Conservation (phyloP, 2,797 vertebrate genomes). For the Heterohyrax brucei region DNA sequence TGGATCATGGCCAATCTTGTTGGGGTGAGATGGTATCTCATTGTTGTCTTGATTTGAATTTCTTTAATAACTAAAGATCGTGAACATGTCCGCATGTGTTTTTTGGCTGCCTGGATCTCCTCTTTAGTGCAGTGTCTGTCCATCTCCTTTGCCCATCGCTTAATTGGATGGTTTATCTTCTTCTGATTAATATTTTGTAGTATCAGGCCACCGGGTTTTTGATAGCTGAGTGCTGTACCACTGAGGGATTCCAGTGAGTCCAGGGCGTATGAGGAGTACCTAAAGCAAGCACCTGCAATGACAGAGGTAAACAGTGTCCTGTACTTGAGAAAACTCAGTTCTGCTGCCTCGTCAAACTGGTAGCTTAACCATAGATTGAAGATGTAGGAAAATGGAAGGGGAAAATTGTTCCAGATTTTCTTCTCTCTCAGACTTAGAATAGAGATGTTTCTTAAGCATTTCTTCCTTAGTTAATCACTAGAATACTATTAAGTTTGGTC, state of each 20-base stretch:
- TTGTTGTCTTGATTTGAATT: no score
- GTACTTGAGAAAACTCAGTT: conserved; percentile 33
- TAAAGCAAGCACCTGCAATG: background rate
- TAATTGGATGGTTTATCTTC: no score
- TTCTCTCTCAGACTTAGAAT: background rate
- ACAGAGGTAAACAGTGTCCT: background rate
- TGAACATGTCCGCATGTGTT: no score
- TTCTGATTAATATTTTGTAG: no score
- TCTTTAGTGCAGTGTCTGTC: no score
- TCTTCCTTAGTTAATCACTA: conserved; percentile 54
- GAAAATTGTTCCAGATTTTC: background rate
- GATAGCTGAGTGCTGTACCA: background rate
- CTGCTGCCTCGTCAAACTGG: background rate
- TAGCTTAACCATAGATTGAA: background rate
- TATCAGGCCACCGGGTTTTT: no score
- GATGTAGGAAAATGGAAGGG: background rate
- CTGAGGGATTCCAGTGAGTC: background rate
- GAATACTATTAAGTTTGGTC: conserved; percentile 1
- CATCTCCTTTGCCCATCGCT: no score
- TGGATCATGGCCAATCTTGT: no score
- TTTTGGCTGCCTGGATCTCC: no score
- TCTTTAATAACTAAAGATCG: no score
- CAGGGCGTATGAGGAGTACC: background rate
- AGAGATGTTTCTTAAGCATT: conserved; percentile 15
- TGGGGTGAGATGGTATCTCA: no score